A percentile compares a stretch with the other conserved stretches of the same genome.
These are phyloP conservation scores for Ctenomys sociabilis DNA, from an alignment of 2,113 vertebrate species.

Conservation along the genomic window DNA sequence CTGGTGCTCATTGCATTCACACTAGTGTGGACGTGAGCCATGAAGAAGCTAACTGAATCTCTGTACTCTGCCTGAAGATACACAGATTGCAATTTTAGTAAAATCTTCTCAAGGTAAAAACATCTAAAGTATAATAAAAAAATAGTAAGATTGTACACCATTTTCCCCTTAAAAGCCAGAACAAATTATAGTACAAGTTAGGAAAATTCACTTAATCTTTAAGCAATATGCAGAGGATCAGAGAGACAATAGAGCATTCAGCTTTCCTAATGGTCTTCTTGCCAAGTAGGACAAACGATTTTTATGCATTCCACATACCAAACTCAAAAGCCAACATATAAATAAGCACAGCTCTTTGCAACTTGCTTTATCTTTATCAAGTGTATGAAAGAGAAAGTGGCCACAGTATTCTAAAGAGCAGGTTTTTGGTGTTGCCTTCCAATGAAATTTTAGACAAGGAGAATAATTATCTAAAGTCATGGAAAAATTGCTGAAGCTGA, in stretches of 20 bases:
- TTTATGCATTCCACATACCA: neutral
- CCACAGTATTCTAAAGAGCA: neutral
- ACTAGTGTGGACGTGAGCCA: conserved; percentile 89
- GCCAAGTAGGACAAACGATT: conserved; percentile 48
- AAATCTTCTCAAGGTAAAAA: conserved; percentile 57
- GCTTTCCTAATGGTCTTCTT: neutral
- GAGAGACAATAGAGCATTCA: neutral
- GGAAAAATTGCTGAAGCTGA: neutral
- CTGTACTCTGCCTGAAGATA: conserved; percentile 88
- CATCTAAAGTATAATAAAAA: conserved; percentile 83
- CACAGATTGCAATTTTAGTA: conserved; percentile 35
- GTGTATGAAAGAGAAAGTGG: neutral
- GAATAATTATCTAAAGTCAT: neutral
- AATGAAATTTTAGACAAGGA: conserved; percentile 29
- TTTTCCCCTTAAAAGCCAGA: neutral
- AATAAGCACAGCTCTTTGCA: neutral
- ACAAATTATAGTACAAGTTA: neutral
- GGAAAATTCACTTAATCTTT: neutral
- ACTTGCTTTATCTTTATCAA: conserved; percentile 18
- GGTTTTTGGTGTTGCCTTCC: neutral
- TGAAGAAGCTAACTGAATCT: conserved; percentile 91
- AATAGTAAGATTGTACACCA: conserved; percentile 72
- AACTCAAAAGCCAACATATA: neutral
- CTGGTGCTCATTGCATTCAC: conserved; percentile 89
- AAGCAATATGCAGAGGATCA: neutral